Conservation (phyloP, 2,888 invertebrate genomes). For the Troides helena region DNA sequence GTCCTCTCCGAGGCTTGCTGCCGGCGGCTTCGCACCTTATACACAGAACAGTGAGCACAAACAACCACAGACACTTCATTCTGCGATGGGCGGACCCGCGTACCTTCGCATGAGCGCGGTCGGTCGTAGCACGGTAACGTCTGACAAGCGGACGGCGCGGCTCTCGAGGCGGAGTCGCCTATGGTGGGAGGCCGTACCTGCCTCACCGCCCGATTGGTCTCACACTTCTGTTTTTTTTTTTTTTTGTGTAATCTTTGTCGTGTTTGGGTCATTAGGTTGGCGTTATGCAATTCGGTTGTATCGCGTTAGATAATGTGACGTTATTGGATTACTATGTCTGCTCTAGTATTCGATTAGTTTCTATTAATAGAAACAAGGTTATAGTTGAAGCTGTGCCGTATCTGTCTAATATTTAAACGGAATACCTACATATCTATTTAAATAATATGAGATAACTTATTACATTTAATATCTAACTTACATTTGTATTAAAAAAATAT, state of each 20-base stretch:
- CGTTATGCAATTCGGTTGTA: slow-evolving; percentile 46
- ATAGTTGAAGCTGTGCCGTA: neutral
- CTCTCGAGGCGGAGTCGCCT: slow-evolving; percentile 63
- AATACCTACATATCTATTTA: too few relatives aligned
- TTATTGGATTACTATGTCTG: slow-evolving; percentile 32
- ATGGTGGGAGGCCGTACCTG: slow-evolving; percentile 74
- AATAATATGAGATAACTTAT: neutral
- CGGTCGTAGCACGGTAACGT: slow-evolving; percentile 63
- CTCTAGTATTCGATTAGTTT: slow-evolving; percentile 1
- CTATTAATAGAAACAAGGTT: neutral
- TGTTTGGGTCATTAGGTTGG: slow-evolving; percentile 63
- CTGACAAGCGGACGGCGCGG: slow-evolving; percentile 49
- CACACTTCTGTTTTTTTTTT: slow-evolving; percentile 52
- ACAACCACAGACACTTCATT: slow-evolving; percentile 79
- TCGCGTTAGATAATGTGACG: slow-evolving; percentile 40
- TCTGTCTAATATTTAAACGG: too few relatives aligned
- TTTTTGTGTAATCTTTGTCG: slow-evolving; percentile 45
- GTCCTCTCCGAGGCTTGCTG: slow-evolving; percentile 87
- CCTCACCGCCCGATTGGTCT: slow-evolving; percentile 67
- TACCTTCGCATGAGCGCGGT: slow-evolving; percentile 67
- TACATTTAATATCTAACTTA: neutral
- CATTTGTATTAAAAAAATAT: neutral
- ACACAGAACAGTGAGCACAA: slow-evolving; percentile 77
- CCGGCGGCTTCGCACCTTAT: slow-evolving; percentile 71
- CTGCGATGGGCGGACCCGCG: slow-evolving; percentile 67